Evolutionary conservation across 2,797 vertebrate species (phyloP), one percentile per base, ranked within the genome.

Genomic region (Myotis myotis): DNA sequence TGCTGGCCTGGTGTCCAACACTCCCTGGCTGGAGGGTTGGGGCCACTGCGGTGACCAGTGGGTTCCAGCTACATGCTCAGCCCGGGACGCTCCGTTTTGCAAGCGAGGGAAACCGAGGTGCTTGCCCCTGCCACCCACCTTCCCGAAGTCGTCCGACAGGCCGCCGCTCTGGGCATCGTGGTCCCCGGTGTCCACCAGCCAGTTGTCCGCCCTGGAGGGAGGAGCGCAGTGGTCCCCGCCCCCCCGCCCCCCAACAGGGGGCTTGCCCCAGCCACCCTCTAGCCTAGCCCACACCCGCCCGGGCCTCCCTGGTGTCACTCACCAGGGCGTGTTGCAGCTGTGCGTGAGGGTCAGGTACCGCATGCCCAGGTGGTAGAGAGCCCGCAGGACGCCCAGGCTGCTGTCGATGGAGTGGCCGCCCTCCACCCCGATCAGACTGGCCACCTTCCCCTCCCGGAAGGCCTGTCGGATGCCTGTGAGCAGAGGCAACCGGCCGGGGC

Each of bases 271-370:
- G 74, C 30, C 41, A 22, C 9, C 44, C 11, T 44, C 41, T 44
- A 23, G 30, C 6, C 11, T 53, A 2, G 28, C 25, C 25, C 57
- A 11, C 57, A 25, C 25, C 23, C 2, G 3, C 23, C 8, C 0
- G 12, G 30, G 12, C 28, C 51, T 10, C n/a, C 36, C 22, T 0
- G 20, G 16, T 62, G 19, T 1, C 9, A 72, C 98, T 98, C 97
- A 99, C 99, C 99, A 99, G 68, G 99, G 99, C 0, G 99, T 99
- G 98, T 99, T 99, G 97, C 99, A 99, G 98, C 98, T 99, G 97
- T 99, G 99, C n/a, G 99, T 99, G 70, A 99, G 98, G 2, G 99
- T 99, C 97, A 99, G 98, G 97, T 99, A 99, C 74, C 99, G 99
- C 53, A 99, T 99, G 0, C 99, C 99, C 97, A 99, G 98, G 1